Conservation (phyloP, 2,113 vertebrate genomes). For the Microtus oregoni region DNA sequence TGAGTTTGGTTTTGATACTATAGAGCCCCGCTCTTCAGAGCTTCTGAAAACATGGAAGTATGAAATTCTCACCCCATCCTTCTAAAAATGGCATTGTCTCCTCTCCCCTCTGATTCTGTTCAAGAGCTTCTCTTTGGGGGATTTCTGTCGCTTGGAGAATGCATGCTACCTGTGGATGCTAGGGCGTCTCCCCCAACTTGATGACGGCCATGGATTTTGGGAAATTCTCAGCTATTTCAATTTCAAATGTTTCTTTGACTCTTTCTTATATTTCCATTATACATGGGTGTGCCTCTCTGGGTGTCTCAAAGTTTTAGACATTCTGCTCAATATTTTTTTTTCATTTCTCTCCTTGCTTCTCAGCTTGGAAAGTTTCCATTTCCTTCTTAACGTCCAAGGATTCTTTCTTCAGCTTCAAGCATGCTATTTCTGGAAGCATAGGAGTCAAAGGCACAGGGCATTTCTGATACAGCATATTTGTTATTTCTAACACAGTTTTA, state of each 20-base stretch:
- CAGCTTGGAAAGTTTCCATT: neutral
- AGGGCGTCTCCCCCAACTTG: neutral
- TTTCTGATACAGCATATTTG: neutral
- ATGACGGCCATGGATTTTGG: neutral
- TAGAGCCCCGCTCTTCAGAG: neutral
- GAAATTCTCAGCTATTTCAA: neutral
- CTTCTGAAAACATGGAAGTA: neutral
- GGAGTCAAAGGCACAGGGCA: neutral
- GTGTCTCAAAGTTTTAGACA: neutral
- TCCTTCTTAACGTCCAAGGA: neutral
- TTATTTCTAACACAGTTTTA: neutral
- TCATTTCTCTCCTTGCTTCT: neutral
- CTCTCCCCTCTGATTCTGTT: neutral
- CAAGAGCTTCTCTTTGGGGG: neutral
- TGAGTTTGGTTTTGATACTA: neutral
- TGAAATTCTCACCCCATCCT: neutral
- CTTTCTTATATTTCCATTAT: neutral
- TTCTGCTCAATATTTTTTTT: neutral
- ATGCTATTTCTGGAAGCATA: neutral
- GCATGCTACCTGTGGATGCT: neutral
- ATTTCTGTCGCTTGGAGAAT: neutral
- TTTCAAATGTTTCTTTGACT: neutral
- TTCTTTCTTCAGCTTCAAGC: neutral
- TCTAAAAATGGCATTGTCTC: neutral
- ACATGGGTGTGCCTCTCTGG: neutral